phyloP scores from a whole-genome alignment of 2,113 vertebrate species.

The Pteruthius melanotis region DNA sequence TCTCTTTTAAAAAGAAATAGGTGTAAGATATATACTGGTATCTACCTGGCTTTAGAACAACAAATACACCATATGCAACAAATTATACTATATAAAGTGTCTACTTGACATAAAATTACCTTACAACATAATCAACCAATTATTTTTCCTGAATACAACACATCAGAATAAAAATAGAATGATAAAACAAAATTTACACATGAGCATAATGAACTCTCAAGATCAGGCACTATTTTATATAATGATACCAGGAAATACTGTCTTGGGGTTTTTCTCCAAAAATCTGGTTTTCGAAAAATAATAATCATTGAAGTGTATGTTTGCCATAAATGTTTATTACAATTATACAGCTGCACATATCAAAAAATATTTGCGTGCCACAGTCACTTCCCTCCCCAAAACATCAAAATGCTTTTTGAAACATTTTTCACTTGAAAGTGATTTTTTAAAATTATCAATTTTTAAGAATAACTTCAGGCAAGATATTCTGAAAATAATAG shows the following conservation, averaged over 20 bases:
- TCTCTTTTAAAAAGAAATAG: neutral
- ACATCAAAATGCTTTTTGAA: neutral
- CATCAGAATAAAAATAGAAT: neutral
- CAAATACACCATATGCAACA: neutral
- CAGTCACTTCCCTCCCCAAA: neutral
- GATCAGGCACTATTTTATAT: neutral
- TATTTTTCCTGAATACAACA: neutral
- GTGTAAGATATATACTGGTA: neutral
- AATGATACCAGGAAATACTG: neutral
- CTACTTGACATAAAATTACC: neutral
- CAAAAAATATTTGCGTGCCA: neutral
- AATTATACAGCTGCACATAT: neutral
- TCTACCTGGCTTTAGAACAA: neutral
- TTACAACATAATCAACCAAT: neutral
- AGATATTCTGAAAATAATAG: neutral
- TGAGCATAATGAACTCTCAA: neutral
- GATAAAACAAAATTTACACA: neutral
- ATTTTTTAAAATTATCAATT: neutral
- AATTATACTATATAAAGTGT: neutral
- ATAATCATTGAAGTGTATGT: neutral
- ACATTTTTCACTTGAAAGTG: neutral
- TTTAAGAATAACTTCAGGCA: neutral
- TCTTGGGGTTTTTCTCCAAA: accelerated
- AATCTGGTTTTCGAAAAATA: neutral
- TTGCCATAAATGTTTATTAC: neutral